Percentiles rank a stretch among this genome's conserved stretches.
Evolutionary conservation across 2,113 vertebrate genomes (phyloP).

Genomic region (Corapipo altera): DNA sequence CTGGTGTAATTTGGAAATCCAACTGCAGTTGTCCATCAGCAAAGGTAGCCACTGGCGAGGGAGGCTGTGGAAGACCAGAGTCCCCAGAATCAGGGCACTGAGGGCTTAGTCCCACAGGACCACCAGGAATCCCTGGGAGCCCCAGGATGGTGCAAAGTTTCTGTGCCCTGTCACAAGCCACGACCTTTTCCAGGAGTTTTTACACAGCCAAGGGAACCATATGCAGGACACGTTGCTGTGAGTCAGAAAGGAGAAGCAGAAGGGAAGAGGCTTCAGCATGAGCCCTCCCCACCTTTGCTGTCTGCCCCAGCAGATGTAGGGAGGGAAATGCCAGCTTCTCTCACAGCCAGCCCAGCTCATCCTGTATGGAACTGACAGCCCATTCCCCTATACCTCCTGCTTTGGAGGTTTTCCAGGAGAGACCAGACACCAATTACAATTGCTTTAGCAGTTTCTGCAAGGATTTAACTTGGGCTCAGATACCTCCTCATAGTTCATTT

Average conservation of each 20-base stretch:
- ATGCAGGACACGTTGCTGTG: accelerated
- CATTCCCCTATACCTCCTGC: background rate
- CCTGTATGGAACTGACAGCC: background rate
- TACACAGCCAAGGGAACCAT: accelerated
- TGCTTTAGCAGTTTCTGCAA: background rate
- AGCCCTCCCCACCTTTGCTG: accelerated
- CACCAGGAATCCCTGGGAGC: background rate
- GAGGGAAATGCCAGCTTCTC: accelerated
- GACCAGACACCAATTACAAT: background rate
- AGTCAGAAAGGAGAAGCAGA: accelerated
- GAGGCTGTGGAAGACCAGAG: accelerated
- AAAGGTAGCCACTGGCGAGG: background rate
- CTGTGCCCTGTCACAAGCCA: background rate
- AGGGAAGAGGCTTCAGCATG: accelerated
- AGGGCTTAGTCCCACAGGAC: background rate
- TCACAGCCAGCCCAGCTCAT: accelerated
- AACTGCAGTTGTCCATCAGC: conserved; percentile 20
- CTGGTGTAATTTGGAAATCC: conserved; percentile 27
- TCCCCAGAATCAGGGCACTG: background rate
- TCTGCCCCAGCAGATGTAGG: accelerated
- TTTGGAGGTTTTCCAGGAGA: background rate
- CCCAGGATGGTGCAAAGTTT: accelerated
- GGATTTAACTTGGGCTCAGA: background rate
- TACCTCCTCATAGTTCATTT: background rate
- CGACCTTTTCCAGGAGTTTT: background rate